These are phyloP conservation scores for Argya squamiceps DNA, from an alignment of 2,797 vertebrate species.

Conservation along the genomic window DNA sequence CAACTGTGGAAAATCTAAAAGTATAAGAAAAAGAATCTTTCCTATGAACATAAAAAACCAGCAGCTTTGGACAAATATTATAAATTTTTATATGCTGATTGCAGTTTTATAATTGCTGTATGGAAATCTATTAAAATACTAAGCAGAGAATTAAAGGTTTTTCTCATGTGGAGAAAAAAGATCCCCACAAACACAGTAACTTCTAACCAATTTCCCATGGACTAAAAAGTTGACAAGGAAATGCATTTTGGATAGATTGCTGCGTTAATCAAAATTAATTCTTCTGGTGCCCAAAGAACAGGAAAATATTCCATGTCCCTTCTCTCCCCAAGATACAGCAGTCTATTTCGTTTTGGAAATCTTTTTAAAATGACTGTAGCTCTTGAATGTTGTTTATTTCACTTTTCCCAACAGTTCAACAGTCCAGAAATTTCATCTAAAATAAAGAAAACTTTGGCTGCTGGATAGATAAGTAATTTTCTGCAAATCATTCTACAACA, in stretches of 20 bases:
- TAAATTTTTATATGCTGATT: not conserved
- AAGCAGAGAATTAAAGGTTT: not conserved
- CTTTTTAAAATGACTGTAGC: not conserved
- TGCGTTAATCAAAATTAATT: not conserved
- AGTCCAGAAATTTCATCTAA: not conserved
- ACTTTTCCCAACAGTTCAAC: not conserved
- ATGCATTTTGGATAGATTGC: not conserved
- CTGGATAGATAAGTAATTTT: not conserved
- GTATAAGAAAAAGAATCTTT: not conserved
- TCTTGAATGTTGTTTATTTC: not conserved
- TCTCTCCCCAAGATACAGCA: not conserved
- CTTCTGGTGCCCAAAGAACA: not conserved
- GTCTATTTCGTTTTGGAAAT: not conserved
- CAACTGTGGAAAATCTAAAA: not conserved
- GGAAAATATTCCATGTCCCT: not conserved
- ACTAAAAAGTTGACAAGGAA: not conserved
- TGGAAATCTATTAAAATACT: not conserved
- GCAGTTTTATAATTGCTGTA: not conserved
- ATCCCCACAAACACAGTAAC: not conserved
- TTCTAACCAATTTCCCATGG: not conserved
- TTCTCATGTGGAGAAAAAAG: not conserved
- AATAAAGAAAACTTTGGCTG: not conserved
- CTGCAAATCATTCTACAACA: not conserved
- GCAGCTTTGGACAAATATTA: not conserved
- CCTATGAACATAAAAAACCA: not conserved